phyloP scores from a whole-genome alignment of 2,888 invertebrate genomes.

The Drosophila siamana region DNA sequence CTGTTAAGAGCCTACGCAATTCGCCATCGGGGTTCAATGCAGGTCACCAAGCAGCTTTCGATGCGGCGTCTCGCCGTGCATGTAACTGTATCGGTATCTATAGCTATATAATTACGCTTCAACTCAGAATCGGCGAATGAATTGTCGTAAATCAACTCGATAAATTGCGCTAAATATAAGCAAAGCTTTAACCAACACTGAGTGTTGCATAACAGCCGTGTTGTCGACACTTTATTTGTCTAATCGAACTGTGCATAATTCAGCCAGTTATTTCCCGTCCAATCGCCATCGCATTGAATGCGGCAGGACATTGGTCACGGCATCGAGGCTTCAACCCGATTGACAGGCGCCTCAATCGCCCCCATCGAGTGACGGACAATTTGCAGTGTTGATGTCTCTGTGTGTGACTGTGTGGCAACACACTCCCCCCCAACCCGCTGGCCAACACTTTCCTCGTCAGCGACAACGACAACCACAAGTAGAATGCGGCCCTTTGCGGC shows the following conservation, averaged over 20 bases:
- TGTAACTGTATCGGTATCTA: neutral
- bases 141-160: too few species aligned
- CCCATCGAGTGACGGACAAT: too few species aligned
- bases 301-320: neutral
- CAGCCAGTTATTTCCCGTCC: too few species aligned
- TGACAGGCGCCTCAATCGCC: constrained; percentile 6
- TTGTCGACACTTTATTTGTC: neutral
- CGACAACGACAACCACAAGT: too few species aligned
- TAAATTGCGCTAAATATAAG: too few species aligned
- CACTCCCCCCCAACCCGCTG: neutral
- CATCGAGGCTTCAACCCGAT: neutral
- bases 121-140: too few species aligned
- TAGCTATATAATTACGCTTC: too few species aligned
- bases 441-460: too few species aligned
- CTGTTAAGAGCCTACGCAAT: constrained; percentile 56
- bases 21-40: constrained; percentile 59
- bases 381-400: too few species aligned
- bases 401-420: constrained; percentile 4
- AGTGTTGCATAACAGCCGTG: neutral
- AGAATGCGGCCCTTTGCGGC: too few species aligned
- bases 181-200: neutral
- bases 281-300: neutral
- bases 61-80: too few species aligned
- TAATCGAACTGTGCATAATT: constrained; percentile 7
- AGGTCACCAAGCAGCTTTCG: too few species aligned